These are phyloP conservation scores for Indicator indicator DNA, from an alignment of 2,113 vertebrate species.

Conservation along the genomic window DNA sequence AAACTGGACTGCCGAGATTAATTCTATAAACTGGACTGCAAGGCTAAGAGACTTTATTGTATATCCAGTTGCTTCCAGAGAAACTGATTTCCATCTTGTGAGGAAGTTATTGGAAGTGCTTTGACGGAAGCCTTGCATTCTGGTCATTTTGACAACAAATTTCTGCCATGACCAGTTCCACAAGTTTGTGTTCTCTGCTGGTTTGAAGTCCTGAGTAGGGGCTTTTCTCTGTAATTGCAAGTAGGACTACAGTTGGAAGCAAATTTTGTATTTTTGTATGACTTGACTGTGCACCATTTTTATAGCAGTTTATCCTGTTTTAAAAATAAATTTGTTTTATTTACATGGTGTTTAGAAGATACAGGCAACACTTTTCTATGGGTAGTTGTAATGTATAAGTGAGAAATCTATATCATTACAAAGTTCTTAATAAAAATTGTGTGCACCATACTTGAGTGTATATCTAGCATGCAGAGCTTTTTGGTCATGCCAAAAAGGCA, in stretches of 20 bases:
- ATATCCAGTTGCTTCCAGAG: slow-evolving; percentile 3
- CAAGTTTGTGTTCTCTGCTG: slow-evolving; percentile 61
- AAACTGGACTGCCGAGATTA: background rate
- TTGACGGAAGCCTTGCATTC: slow-evolving; percentile 60
- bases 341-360: slow-evolving; percentile 78
- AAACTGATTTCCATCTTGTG: slow-evolving; percentile 32
- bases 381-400: slow-evolving; percentile 72
- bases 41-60: background rate
- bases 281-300: slow-evolving; percentile 82
- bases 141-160: slow-evolving; percentile 65
- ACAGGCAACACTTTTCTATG: slow-evolving; percentile 71
- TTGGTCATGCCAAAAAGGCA: slow-evolving; percentile 37
- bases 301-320: slow-evolving; percentile 80
- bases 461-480: slow-evolving; percentile 15
- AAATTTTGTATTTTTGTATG: slow-evolving; percentile 85
- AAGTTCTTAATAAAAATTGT: slow-evolving; percentile 36
- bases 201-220: slow-evolving; percentile 53
- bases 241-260: slow-evolving; percentile 77
- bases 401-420: slow-evolving; percentile 43
- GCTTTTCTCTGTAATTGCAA: slow-evolving; percentile 76
- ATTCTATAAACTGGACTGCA: slow-evolving; percentile 52
- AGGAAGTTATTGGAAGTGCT: slow-evolving; percentile 43
- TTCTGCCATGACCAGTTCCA: slow-evolving; percentile 40
- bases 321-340: slow-evolving; percentile 80
- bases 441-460: slow-evolving; percentile 44